Percentiles rank a stretch among this genome's conserved stretches.
These are phyloP conservation scores for Ips typographus DNA, from an alignment of 1,140 invertebrate species.

Conservation along the genomic window DNA sequence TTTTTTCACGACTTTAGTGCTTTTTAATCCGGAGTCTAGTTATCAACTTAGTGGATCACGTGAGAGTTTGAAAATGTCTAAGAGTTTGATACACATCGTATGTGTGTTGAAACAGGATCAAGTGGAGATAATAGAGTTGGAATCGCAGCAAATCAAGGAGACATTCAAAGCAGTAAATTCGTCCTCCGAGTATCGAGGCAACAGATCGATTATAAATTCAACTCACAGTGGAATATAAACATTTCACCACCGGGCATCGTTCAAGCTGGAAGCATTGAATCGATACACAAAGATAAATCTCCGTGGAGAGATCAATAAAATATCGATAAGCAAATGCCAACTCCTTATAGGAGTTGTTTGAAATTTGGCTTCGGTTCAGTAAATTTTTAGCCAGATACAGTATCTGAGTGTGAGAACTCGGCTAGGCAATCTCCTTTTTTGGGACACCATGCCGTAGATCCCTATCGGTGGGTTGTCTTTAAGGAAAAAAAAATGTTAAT, in stretches of 20 bases:
- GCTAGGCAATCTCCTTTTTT: conserved; percentile 28
- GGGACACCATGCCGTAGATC: conserved; percentile 17
- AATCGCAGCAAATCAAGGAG: too few species aligned
- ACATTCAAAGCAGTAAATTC: conserved; percentile 10
- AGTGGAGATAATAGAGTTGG: too few species aligned
- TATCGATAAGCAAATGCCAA: conserved; percentile 32
- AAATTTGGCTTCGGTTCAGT: conserved; percentile 24
- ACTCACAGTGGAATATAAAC: conserved; percentile 28
- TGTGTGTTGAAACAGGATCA: too few species aligned
- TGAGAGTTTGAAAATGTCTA: too few species aligned
- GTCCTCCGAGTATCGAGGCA: conserved; percentile 1
- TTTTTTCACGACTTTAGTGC: too few species aligned
- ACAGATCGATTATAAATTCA: conserved; percentile 28
- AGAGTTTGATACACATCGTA: too few species aligned
- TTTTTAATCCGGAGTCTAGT: too few species aligned
- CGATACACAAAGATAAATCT: conserved; percentile 31
- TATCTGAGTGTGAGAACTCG: conserved; percentile 31
- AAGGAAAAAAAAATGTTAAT: conserved; percentile 26
- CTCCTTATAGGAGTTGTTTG: conserved; percentile 26
- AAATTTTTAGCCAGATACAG: conserved; percentile 30
- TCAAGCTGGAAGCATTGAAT: conserved; percentile 21
- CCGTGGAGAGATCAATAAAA: conserved; percentile 27
- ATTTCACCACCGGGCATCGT: conserved; percentile 21
- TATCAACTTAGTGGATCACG: too few species aligned
- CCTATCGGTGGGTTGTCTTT: conserved; percentile 20